A percentile compares a stretch with the other conserved stretches of the same genome.
phyloP scores from a whole-genome alignment of 2,113 vertebrate genomes.

The human region DNA sequence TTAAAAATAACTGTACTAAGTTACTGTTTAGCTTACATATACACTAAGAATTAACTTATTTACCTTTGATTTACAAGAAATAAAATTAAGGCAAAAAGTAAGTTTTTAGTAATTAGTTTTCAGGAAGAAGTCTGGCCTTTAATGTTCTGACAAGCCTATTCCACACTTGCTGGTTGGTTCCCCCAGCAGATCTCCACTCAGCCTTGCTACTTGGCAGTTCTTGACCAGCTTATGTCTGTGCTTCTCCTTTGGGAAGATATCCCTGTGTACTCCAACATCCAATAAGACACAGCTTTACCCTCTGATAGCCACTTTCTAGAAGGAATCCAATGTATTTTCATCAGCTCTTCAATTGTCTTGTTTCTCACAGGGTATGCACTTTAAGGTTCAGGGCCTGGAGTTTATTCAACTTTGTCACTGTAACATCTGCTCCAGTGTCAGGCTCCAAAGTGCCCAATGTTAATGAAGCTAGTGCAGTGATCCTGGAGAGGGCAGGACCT shows the following conservation, averaged over 20 bases:
- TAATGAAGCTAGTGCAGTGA: background rate
- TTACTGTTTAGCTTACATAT: constrained; percentile 16
- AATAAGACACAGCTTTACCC: background rate
- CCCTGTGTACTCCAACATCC: background rate
- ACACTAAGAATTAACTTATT: background rate
- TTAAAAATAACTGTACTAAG: background rate
- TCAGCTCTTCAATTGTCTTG: background rate
- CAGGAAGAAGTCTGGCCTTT: background rate
- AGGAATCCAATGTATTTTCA: background rate
- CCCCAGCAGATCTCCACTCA: background rate
- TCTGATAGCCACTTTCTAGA: background rate
- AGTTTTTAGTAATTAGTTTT: background rate
- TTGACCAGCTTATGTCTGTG: background rate
- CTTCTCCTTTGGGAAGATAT: background rate
- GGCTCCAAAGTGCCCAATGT: background rate
- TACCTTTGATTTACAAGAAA: background rate
- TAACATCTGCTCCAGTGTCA: background rate
- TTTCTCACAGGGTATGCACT: background rate
- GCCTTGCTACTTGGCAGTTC: background rate
- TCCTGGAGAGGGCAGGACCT: too few relatives aligned
- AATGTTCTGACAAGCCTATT: background rate
- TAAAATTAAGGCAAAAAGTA: constrained; percentile 12
- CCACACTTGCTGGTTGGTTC: too few relatives aligned
- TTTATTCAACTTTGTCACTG: background rate
- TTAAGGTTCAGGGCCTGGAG: background rate